Evolutionary conservation across 1,140 invertebrate genomes (phyloP).

Genomic region (Callitettix versicolor): DNA sequence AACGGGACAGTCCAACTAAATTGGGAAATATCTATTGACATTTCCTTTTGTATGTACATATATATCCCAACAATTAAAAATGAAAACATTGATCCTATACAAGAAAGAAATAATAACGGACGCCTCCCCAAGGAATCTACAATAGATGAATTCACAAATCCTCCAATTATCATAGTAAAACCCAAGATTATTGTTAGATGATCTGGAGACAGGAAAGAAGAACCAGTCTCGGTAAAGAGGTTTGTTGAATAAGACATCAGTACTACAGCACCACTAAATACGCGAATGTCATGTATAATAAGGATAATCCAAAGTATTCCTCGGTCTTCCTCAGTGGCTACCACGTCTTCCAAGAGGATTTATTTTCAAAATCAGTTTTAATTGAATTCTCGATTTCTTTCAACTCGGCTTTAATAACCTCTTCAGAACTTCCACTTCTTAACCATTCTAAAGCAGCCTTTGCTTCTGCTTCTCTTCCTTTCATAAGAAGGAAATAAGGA

Average conservation of each 20-base stretch:
- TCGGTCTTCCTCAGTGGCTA: conserved; percentile 15
- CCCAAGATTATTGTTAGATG: not conserved
- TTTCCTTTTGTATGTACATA: conserved; percentile 35
- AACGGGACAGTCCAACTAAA: conserved; percentile 8
- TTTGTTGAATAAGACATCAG: conserved; percentile 22
- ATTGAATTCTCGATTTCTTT: conserved; percentile 19
- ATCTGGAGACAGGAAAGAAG: not conserved
- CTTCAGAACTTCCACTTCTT: conserved; percentile 30
- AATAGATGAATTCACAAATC: not conserved
- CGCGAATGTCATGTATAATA: conserved; percentile 21
- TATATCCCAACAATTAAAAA: conserved; percentile 31
- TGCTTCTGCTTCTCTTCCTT: conserved; percentile 48
- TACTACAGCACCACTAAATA: conserved; percentile 21
- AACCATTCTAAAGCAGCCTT: conserved; percentile 50
- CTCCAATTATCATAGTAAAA: not conserved
- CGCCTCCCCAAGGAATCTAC: not conserved
- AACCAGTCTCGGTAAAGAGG: not conserved
- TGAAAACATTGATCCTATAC: conserved; percentile 22
- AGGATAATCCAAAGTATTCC: conserved; percentile 20
- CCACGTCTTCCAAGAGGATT: conserved; percentile 20
- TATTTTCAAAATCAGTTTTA: conserved; percentile 16
- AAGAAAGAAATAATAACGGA: not conserved
- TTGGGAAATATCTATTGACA: conserved; percentile 24
- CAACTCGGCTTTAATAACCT: conserved; percentile 25
- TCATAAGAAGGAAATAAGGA: conserved; percentile 55